phyloP scores from a whole-genome alignment of 2,113 vertebrate genomes.

The Pimephales promelas region DNA sequence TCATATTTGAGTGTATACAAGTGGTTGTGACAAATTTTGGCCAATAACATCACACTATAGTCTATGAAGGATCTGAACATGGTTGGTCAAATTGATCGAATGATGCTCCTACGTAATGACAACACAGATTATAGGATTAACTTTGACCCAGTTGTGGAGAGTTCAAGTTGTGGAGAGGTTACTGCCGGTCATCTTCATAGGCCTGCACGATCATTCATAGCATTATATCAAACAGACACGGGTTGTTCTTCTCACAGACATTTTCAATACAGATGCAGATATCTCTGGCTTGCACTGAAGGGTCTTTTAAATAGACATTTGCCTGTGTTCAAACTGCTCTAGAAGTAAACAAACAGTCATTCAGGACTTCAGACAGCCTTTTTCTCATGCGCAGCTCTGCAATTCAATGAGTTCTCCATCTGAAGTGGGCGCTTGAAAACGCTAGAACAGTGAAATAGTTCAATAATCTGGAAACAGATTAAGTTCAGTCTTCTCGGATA shows the following conservation, averaged over 20 bases:
- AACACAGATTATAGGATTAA: constrained; percentile 72
- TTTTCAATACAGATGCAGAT: constrained; percentile 47
- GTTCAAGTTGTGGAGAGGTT: constrained; percentile 72
- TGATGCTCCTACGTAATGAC: constrained; percentile 71
- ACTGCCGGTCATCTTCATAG: constrained; percentile 75
- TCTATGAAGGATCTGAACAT: constrained; percentile 33
- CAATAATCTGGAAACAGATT: background rate
- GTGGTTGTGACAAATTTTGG: background rate
- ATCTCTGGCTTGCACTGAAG: constrained; percentile 43
- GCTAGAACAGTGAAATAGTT: background rate
- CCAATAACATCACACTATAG: background rate
- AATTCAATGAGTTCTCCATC: background rate
- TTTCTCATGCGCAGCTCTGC: background rate
- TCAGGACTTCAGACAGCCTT: constrained; percentile 7
- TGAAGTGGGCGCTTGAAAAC: background rate
- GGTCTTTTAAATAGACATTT: constrained; percentile 14
- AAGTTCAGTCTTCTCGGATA: background rate
- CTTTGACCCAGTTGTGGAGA: constrained; percentile 43
- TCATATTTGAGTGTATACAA: background rate
- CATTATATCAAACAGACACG: constrained; percentile 32
- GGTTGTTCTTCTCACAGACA: constrained; percentile 42
- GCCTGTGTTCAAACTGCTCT: constrained; percentile 19
- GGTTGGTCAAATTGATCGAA: constrained; percentile 70
- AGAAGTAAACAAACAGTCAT: constrained; percentile 1
- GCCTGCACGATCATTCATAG: background rate